phyloP scores from a whole-genome alignment of 2,797 vertebrate species.

The Acanthornis magna region DNA sequence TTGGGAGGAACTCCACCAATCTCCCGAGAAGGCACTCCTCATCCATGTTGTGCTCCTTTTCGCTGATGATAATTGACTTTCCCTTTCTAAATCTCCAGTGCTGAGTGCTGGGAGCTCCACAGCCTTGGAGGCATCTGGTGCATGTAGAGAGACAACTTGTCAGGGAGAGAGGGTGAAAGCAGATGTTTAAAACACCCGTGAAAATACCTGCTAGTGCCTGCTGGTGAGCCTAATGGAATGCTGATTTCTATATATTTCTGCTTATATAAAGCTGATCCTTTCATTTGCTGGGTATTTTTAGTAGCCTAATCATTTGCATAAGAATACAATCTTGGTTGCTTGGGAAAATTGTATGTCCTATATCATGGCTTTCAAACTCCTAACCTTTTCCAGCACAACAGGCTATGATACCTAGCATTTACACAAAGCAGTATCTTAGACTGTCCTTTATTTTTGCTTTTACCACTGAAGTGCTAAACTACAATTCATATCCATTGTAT shows the following conservation, averaged over 20 bases:
- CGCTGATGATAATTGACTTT: background rate
- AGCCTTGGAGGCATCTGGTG: background rate
- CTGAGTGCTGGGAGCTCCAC: background rate
- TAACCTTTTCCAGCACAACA: background rate
- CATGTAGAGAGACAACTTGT: background rate
- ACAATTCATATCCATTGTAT: background rate
- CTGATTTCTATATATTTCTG: background rate
- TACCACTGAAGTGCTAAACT: background rate
- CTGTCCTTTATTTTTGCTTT: background rate
- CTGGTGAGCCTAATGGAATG: background rate
- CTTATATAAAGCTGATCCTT: background rate
- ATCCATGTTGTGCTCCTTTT: background rate
- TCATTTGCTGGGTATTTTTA: background rate
- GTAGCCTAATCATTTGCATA: background rate
- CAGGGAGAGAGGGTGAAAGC: background rate
- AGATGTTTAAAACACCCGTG: background rate
- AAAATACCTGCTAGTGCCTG: background rate
- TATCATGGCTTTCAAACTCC: background rate
- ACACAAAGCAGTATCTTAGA: background rate
- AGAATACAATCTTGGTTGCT: background rate
- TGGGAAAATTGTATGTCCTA: background rate
- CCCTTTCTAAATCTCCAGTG: background rate
- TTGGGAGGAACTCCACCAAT: background rate
- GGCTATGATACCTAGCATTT: background rate
- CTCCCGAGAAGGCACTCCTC: background rate